phyloP scores from a whole-genome alignment of 2,888 invertebrate genomes.

The Lithophane socia region DNA sequence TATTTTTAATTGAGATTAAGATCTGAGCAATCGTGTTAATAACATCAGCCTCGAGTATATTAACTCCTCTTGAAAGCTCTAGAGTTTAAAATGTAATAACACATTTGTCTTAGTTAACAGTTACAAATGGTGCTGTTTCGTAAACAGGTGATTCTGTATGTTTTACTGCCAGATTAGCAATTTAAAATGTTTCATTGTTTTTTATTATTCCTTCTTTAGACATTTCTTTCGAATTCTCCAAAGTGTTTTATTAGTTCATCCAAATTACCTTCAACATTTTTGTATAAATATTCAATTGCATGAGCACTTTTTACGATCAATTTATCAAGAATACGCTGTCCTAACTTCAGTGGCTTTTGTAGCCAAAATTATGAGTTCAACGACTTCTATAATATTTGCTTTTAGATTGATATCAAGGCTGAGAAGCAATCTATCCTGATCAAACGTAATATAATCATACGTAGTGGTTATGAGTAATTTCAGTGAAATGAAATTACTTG shows the following conservation, averaged over 20 bases:
- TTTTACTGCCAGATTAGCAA: background rate
- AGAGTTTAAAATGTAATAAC: slow-evolving; percentile 9
- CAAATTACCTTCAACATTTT: background rate
- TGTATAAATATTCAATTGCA: no score
- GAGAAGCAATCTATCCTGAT: slow-evolving; percentile 14
- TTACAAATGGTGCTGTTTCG: slow-evolving; percentile 2
- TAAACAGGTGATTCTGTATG: background rate
- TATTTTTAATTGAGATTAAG: slow-evolving; percentile 43
- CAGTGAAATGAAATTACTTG: background rate
- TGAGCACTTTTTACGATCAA: background rate
- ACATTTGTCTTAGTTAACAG: slow-evolving; percentile 9
- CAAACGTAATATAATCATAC: slow-evolving; percentile 5
- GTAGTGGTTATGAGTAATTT: slow-evolving; percentile 10
- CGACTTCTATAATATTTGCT: slow-evolving; percentile 20
- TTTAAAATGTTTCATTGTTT: background rate
- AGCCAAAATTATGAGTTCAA: slow-evolving; percentile 46
- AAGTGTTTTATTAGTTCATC: background rate
- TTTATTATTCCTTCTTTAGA: background rate
- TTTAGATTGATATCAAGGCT: slow-evolving; percentile 38
- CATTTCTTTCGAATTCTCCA: background rate
- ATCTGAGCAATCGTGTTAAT: background rate
- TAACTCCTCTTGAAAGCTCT: background rate
- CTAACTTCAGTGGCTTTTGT: background rate
- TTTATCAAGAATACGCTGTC: no score
- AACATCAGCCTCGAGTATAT: background rate